Conservation (phyloP, 2,888 invertebrate genomes). For the Drosophila nigricruria region DNA sequence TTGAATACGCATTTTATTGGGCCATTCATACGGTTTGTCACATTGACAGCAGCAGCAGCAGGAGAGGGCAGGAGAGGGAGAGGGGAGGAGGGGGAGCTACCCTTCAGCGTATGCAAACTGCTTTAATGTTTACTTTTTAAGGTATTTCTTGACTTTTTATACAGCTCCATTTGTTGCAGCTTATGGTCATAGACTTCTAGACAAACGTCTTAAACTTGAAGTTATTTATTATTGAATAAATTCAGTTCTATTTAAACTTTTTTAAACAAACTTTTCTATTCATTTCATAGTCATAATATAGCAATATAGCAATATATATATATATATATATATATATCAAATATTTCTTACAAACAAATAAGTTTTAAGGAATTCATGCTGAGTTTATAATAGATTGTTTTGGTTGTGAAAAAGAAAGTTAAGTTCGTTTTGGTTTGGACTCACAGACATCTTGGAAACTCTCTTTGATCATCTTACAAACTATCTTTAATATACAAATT, state of each 20-base stretch:
- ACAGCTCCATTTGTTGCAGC: neutral
- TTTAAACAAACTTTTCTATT: no score
- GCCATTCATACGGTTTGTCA: conserved; percentile 35
- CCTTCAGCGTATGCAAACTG: neutral
- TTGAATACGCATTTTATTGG: conserved; percentile 50
- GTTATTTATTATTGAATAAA: no score
- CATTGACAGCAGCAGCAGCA: conserved; percentile 25
- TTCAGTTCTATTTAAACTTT: no score
- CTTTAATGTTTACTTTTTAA: neutral
- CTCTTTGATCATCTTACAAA: neutral
- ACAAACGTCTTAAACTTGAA: neutral
- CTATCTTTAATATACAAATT: neutral
- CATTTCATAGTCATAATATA: no score
- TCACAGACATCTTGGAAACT: neutral
- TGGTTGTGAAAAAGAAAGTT: no score
- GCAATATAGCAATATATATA: neutral
- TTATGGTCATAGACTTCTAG: neutral
- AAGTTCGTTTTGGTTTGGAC: no score
- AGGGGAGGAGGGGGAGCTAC: no score
- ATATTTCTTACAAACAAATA: no score
- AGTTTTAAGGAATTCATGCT: no score
- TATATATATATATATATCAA: no score
- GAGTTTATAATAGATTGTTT: no score
- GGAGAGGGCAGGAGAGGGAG: no score
- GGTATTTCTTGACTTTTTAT: neutral